A percentile compares a stretch with the other conserved stretches of the same genome.
These are phyloP conservation scores for Peromyscus aztecus DNA, from an alignment of 2,797 vertebrate species.

Conservation along the genomic window DNA sequence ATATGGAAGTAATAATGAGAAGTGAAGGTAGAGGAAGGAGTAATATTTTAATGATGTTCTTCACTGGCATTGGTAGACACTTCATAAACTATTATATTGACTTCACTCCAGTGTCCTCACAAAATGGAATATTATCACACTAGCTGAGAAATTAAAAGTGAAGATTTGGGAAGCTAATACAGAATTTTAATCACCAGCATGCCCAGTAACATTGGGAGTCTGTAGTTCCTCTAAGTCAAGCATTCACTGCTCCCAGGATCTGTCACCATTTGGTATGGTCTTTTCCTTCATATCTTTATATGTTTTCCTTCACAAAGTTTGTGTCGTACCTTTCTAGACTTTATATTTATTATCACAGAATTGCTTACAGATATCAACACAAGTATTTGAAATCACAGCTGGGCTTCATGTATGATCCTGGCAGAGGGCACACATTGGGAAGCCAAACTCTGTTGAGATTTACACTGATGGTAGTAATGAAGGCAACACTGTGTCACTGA, in stretches of 20 bases:
- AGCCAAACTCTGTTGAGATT: neutral
- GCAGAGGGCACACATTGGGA: neutral
- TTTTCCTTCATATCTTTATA: neutral
- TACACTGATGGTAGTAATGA: too few species aligned
- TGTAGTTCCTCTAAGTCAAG: neutral
- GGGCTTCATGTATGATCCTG: neutral
- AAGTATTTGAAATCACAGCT: neutral
- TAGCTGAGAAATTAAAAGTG: neutral
- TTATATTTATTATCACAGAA: neutral
- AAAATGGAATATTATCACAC: neutral
- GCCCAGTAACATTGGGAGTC: neutral
- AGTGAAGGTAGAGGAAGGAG: neutral
- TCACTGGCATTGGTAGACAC: neutral
- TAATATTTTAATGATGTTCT: neutral
- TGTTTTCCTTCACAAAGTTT: neutral
- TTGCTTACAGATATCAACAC: neutral
- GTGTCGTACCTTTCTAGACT: neutral
- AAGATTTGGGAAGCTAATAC: neutral
- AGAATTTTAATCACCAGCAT: neutral
- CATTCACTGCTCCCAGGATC: neutral
- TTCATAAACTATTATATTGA: neutral
- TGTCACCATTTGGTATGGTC: neutral
- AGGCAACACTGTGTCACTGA: fast-evolving
- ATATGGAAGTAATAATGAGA: neutral
- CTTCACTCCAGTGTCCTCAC: neutral